Base-by-base conservation (phyloP, 1,140 invertebrate species). In the Drosophila grimshawi region DNA sequence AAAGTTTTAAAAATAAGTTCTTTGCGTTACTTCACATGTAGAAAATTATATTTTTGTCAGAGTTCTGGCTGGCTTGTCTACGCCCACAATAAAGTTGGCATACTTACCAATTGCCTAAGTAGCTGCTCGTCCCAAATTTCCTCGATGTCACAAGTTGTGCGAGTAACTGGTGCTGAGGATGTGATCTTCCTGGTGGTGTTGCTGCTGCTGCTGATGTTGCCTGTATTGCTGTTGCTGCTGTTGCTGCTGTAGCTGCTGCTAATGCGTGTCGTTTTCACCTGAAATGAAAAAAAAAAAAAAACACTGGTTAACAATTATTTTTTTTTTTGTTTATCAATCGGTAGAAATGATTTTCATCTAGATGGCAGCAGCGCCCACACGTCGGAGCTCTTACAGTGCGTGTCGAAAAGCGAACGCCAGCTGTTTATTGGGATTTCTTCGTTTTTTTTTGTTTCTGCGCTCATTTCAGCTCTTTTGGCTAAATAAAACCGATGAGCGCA, bases 71-170 rank as follows among this genome's bases (percentile, higher is more conserved):
- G 19, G 4, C 41, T 10, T 10, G 10, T 5, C 7, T 19, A 19
- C 19, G 19, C 19, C 19, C 19, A 19, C 19, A 19, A 19, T 19
- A 19, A 19, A 19, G 19, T 19, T 19, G 19, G 19, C 19, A 0
- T 29, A 86, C 94, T 94, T 93, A 96, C 96, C 93, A 96, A 94
- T 93, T 95, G 93, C 90, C 94, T 94, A 61, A 96, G 93, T 33
- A 95, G 94, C 77, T 95, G 93, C 92, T 96, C 95, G 95, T 96
- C 95, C 95, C 95, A 95, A 92, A 96, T 95, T 89, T 95, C 94
- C 76, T 95, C 94, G 64, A 96, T 93, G 92, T 95, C 95, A 86
- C 95, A 88, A 86, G 94, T 93, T 90, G 93, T 91, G 41, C 76
- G 75, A 52, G 91, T 80, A 92, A 92, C 92, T 82, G 93, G 93